Conservation (phyloP, 1,140 invertebrate species). For the Eurosta solidaginis region DNA sequence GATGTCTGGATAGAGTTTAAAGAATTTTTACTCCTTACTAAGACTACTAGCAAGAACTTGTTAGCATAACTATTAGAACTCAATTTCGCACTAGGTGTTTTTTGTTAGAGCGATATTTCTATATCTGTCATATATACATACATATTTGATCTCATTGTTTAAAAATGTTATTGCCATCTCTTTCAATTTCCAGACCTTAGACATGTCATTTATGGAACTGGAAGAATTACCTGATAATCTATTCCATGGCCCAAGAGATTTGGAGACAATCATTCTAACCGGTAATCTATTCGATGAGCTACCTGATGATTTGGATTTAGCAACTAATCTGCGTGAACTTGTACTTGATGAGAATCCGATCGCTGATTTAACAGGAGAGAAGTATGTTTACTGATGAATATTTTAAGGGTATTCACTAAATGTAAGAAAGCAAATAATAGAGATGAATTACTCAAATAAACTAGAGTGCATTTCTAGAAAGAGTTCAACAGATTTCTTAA, state of each 20-base stretch:
- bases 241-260: conserved; percentile 68
- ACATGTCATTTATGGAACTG: conserved; percentile 71
- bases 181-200: conserved; percentile 63
- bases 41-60: no score
- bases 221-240: conserved; percentile 66
- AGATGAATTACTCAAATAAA: no score
- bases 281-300: conserved; percentile 69
- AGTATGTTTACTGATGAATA: conserved; percentile 46
- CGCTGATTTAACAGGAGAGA: conserved; percentile 57
- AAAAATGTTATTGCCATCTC: not conserved
- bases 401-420: conserved; percentile 24
- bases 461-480: no score
- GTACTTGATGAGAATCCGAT: conserved; percentile 74
- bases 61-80: no score
- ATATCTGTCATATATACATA: no score
- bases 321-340: conserved; percentile 65
- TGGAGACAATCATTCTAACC: conserved; percentile 71
- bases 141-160: no score
- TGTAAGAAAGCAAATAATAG: no score
- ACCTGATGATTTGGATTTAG: conserved; percentile 66
- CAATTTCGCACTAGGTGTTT: no score
- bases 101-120: no score
- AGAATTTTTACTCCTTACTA: no score
- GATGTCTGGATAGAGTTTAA: no score
- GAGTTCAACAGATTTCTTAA: no score